A percentile compares a stretch with the other conserved stretches of the same genome.
Conservation (phyloP, 1,140 invertebrate species). For the Bombus confusus region DNA sequence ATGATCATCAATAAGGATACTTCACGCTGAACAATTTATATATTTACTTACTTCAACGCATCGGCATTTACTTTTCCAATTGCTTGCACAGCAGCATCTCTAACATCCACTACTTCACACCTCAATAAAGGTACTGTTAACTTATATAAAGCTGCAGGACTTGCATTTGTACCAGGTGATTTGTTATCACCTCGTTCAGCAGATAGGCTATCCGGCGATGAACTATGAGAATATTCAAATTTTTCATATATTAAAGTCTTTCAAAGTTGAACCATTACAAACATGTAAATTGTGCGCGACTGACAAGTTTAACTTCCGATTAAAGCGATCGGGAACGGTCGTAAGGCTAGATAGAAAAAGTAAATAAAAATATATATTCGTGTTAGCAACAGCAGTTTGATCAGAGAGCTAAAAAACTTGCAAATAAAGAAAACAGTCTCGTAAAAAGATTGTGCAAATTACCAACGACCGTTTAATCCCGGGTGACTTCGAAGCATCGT, state of each 20-base stretch:
- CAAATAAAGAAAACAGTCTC: slow-evolving; percentile 25
- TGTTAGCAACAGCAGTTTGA: slow-evolving; percentile 48
- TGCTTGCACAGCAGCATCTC: slow-evolving; percentile 96
- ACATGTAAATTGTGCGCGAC: slow-evolving; percentile 28
- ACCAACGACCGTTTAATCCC: slow-evolving; percentile 71
- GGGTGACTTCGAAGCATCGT: slow-evolving; percentile 67
- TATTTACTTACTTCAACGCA: slow-evolving; percentile 91
- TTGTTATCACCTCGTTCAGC: slow-evolving; percentile 89
- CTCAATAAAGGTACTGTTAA: slow-evolving; percentile 93
- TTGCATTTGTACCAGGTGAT: slow-evolving; percentile 84
- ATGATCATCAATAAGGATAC: background rate
- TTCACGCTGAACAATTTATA: background rate
- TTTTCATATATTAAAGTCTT: background rate
- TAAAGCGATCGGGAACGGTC: slow-evolving; percentile 67
- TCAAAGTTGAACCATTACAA: background rate
- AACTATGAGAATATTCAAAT: slow-evolving; percentile 82
- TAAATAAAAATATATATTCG: slow-evolving; percentile 38
- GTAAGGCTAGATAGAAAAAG: slow-evolving; percentile 54
- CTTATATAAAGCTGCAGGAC: slow-evolving; percentile 94
- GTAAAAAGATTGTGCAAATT: slow-evolving; percentile 58
- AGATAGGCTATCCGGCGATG: slow-evolving; percentile 93
- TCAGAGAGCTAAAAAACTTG: slow-evolving; percentile 51
- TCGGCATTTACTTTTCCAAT: slow-evolving; percentile 96
- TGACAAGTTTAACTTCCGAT: slow-evolving; percentile 45
- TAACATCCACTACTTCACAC: slow-evolving; percentile 95